A percentile compares a stretch with the other conserved stretches of the same genome.
Conservation (phyloP, 2,888 invertebrate species). For the Pheosia gnoma region DNA sequence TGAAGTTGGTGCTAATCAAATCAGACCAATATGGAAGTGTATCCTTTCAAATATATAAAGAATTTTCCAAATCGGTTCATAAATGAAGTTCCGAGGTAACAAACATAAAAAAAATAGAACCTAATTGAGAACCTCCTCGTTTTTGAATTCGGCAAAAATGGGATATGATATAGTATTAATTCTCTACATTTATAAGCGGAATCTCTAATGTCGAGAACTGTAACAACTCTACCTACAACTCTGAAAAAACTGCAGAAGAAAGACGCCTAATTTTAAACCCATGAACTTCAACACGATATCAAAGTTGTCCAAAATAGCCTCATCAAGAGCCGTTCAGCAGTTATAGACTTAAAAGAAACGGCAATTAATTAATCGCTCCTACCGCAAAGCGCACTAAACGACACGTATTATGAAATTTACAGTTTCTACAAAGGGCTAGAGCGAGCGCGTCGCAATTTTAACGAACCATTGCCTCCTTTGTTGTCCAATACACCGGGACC, state of each 20-base stretch:
- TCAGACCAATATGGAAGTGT: no score
- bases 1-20: no score
- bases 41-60: no score
- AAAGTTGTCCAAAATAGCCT: slow-evolving; percentile 36
- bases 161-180: no score
- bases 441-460: slow-evolving; percentile 51
- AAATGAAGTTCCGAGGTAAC: no score
- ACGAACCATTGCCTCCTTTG: slow-evolving; percentile 77
- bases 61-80: no score
- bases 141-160: no score
- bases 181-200: not conserved
- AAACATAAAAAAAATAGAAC: no score
- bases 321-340: slow-evolving; percentile 36
- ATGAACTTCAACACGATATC: slow-evolving; percentile 37
- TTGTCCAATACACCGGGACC: slow-evolving; percentile 45
- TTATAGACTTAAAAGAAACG: slow-evolving; percentile 35
- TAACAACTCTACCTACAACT: not conserved
- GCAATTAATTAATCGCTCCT: slow-evolving; percentile 54
- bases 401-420: slow-evolving; percentile 57
- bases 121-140: no score
- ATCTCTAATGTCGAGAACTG: not conserved
- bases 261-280: slow-evolving; percentile 39
- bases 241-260: slow-evolving; percentile 9
- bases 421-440: slow-evolving; percentile 35
- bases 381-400: slow-evolving; percentile 52